A percentile compares a stretch with the other conserved stretches of the same genome.
Evolutionary conservation across 2,797 vertebrate genomes (phyloP).

Genomic region (Chromis chromis): DNA sequence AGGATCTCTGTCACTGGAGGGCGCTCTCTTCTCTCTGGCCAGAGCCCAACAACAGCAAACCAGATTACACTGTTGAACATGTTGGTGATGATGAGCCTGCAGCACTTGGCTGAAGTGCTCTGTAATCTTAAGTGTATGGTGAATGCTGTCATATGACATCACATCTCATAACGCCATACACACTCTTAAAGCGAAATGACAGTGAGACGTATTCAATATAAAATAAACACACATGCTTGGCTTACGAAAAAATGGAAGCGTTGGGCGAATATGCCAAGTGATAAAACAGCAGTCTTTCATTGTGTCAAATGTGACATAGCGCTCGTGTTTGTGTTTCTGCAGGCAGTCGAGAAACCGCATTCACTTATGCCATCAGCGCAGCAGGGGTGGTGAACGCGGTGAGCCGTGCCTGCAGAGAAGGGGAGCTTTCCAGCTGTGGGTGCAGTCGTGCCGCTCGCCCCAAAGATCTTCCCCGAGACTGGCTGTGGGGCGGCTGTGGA

Average conservation of each 20-base stretch:
- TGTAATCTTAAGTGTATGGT: constrained; percentile 65
- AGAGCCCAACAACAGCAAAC: constrained; percentile 73
- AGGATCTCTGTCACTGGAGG: constrained; percentile 71
- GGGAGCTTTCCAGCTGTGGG: constrained; percentile 96
- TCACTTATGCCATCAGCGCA: constrained; percentile 95
- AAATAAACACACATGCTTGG: constrained; percentile 19
- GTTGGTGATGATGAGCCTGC: constrained; percentile 67
- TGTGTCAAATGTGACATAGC: constrained; percentile 25
- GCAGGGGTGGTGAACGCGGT: constrained; percentile 97
- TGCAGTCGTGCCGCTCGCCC: constrained; percentile 94
- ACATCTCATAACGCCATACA: constrained; percentile 45
- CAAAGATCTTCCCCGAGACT: constrained; percentile 95
- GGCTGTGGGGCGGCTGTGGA: constrained; percentile 98
- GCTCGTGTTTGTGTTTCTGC: constrained; percentile 52
- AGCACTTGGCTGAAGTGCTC: constrained; percentile 63
- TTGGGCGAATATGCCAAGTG: not conserved
- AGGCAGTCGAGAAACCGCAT: constrained; percentile 97
- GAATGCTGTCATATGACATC: constrained; percentile 69
- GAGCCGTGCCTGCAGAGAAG: constrained; percentile 96
- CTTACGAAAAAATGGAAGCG: constrained; percentile 10
- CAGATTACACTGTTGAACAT: constrained; percentile 61
- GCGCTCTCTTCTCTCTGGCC: constrained; percentile 77
- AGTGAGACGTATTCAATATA: constrained; percentile 29
- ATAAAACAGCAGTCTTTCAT: not conserved
- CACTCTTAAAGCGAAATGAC: constrained; percentile 33